Percentiles rank a stretch among this genome's conserved stretches.
Evolutionary conservation across 2,113 vertebrate genomes (phyloP).

Genomic region (Pelusios castaneus): DNA sequence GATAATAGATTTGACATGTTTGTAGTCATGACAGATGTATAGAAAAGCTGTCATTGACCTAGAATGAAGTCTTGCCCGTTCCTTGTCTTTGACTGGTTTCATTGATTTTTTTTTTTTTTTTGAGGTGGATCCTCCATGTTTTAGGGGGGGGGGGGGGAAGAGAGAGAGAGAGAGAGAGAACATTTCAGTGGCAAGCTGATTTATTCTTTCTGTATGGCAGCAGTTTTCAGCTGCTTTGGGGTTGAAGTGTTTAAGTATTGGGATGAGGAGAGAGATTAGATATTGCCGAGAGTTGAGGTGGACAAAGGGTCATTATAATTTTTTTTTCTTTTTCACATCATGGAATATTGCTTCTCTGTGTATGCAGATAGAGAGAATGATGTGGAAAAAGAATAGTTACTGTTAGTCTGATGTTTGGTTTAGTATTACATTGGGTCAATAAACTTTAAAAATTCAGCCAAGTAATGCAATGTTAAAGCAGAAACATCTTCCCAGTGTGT

Average conservation of each 20-base stretch:
- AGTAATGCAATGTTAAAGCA: not conserved
- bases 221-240: not conserved
- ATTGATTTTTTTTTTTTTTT: not conserved
- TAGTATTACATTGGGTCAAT: slow-evolving; percentile 14
- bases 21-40: not conserved
- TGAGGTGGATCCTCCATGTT: not conserved
- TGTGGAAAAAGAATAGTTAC: not conserved
- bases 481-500: not conserved
- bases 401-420: slow-evolving; percentile 20
- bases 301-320: not conserved
- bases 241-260: not conserved
- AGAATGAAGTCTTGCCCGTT: not conserved
- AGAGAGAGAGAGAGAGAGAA: no score
- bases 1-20: not conserved
- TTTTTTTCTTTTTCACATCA: not conserved
- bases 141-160: not conserved
- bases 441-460: not conserved
- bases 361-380: not conserved
- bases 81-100: not conserved
- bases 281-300: not conserved
- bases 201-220: not conserved
- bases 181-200: not conserved
- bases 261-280: not conserved
- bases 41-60: not conserved
- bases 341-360: not conserved